A percentile compares a stretch with the other conserved stretches of the same genome.
phyloP scores from a whole-genome alignment of 2,888 invertebrate genomes.

The Drosophila stalkeri region DNA sequence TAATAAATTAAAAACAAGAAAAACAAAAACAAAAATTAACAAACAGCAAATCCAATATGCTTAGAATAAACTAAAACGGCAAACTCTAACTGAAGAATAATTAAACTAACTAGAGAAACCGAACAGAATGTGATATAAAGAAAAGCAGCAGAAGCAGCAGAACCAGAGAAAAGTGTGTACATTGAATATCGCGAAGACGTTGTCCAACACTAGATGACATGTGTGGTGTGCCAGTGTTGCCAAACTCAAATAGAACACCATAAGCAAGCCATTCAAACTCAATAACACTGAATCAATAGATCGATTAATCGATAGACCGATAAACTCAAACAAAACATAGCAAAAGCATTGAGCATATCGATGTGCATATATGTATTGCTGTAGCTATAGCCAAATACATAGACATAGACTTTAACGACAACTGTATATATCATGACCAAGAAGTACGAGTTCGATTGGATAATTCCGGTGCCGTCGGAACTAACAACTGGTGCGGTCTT shows the following conservation, averaged over 20 bases:
- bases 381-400: constrained; percentile 37
- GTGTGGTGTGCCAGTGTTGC: constrained; percentile 32
- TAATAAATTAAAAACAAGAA: constrained; percentile 20
- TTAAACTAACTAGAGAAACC: constrained; percentile 4
- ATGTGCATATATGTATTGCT: constrained; percentile 42
- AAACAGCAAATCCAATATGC: constrained; percentile 45
- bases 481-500: constrained; percentile 92
- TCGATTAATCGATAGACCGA: constrained; percentile 8
- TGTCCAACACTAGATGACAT: constrained; percentile 26
- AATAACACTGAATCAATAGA: constrained; percentile 22
- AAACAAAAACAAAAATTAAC: constrained; percentile 28
- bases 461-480: constrained; percentile 95
- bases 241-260: constrained; percentile 29
- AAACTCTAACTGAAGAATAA: constrained; percentile 7
- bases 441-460: constrained; percentile 99
- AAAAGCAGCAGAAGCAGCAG: background rate
- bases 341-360: constrained; percentile 11
- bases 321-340: constrained; percentile 3
- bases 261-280: constrained; percentile 7
- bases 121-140: constrained; percentile 38
- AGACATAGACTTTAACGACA: constrained; percentile 35
- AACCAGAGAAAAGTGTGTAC: constrained; percentile 7
- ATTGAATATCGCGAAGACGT: constrained; percentile 4
- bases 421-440: constrained; percentile 92
- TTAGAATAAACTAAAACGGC: constrained; percentile 11